Conservation (phyloP, 2,113 vertebrate species). For the Callorhinus ursinus region DNA sequence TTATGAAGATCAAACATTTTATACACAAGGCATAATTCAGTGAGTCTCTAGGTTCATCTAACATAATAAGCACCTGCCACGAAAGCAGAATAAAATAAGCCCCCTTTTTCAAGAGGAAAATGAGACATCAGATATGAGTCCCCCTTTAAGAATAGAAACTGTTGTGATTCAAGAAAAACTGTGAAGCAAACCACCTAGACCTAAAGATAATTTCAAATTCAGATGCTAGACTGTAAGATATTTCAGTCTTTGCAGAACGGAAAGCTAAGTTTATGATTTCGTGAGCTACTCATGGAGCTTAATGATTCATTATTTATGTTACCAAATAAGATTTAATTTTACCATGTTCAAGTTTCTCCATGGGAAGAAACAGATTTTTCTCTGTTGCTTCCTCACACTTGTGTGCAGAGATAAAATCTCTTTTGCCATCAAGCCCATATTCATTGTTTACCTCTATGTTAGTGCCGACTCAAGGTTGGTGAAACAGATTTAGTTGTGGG, state of each 20-base stretch:
- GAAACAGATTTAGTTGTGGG: neutral
- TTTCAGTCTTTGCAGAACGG: neutral
- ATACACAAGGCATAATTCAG: neutral
- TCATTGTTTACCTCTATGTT: neutral
- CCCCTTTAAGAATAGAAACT: neutral
- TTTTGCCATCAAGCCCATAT: conserved; percentile 5
- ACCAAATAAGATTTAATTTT: conserved; percentile 18
- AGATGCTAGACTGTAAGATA: neutral
- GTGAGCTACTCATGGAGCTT: neutral
- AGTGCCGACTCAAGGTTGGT: neutral
- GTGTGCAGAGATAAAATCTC: neutral
- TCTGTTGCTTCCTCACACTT: neutral
- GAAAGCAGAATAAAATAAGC: neutral
- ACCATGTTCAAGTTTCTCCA: neutral
- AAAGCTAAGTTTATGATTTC: neutral
- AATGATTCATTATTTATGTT: neutral
- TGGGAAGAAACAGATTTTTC: neutral
- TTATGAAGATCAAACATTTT: neutral
- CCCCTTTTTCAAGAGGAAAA: neutral
- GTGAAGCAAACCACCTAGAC: neutral
- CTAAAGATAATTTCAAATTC: conserved; percentile 17
- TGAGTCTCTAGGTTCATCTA: neutral
- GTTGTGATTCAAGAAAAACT: conserved; percentile 10
- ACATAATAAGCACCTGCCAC: neutral
- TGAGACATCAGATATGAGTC: neutral